Evolutionary conservation across 2,888 invertebrate species (phyloP).

Genomic region (Diploptera punctata): DNA sequence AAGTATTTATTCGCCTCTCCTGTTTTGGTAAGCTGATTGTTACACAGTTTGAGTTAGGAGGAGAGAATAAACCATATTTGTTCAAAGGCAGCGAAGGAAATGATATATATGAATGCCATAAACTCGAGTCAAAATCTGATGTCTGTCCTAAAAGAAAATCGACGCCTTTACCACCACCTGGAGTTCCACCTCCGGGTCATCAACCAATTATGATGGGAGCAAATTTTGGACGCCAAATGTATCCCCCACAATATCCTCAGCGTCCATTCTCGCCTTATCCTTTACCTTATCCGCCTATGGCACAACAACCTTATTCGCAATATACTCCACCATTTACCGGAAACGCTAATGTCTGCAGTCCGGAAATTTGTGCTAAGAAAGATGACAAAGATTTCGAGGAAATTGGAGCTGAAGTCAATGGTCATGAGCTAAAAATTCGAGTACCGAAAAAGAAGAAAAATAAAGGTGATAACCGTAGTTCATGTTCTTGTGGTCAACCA

Average conservation of each 20-base stretch:
- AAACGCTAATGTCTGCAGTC: background rate
- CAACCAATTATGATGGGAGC: no score
- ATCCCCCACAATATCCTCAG: no score
- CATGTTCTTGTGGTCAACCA: background rate
- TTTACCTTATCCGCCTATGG: background rate
- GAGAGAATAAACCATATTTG: conserved; percentile 32
- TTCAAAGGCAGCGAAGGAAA: conserved; percentile 30
- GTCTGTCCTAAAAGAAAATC: background rate
- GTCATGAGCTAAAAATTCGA: background rate
- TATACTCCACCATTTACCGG: no score
- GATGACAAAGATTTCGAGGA: background rate
- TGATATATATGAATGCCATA: conserved; percentile 31
- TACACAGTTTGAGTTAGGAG: conserved; percentile 37
- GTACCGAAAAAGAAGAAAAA: conserved; percentile 8
- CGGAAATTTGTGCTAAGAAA: background rate
- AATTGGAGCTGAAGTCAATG: background rate
- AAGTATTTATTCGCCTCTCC: conserved; percentile 33
- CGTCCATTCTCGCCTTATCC: background rate
- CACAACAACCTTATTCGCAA: no score
- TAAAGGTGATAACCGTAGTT: background rate
- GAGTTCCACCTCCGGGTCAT: background rate
- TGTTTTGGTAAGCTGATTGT: conserved; percentile 39
- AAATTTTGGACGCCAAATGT: no score
- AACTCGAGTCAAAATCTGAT: background rate
- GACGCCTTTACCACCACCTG: background rate